Evolutionary conservation across 2,113 vertebrate genomes (phyloP), one percentile per base, ranked within the genome.

Genomic region (Todiramphus saurophagus): DNA sequence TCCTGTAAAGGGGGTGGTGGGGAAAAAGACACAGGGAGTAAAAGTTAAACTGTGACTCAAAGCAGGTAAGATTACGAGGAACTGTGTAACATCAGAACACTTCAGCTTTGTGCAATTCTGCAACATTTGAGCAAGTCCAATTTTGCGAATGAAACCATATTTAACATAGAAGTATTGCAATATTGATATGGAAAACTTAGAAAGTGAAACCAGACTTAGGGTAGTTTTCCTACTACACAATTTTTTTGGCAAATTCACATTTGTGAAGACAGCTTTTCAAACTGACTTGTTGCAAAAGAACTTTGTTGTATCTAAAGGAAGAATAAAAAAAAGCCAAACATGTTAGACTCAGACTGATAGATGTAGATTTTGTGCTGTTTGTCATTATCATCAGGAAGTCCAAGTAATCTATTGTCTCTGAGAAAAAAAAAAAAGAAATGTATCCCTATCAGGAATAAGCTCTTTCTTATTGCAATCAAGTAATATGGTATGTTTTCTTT

Each of bases 261-360:
- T 23, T 83, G 94, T 86, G 94, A 81, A 78, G 93, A 79, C 87
- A 87, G n/a, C 13, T 6, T 46, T 48, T 39, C 55, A 74, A 94
- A 91, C 27, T 10, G 18, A 48, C 48, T 67, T 37, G 37, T 69
- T 67, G 62, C 75, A 70, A 74, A 84, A 60, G 41, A 74, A 67
- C 16, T 63, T 82, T 70, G 37, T 53, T 27, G 7, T 74, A 37
- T 89, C 80, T 90, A 80, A 35, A 3, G 16, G 46, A 79, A 84
- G 68, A 50, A 50, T 50, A 95, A 95, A 96, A 94, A 94, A 86
- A 50, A 10, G 10, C 9, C 13, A 41, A 41, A 41, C 41, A 56
- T 89, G 70, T 94, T 96, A 87, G 74, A 24, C 62, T 83, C 79
- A 85, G 69, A 83, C 60, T 82, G 82, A 90, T 82, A 70, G 93